phyloP scores from a whole-genome alignment of 2,113 vertebrate genomes.

The Neolamprologus hecqui region DNA sequence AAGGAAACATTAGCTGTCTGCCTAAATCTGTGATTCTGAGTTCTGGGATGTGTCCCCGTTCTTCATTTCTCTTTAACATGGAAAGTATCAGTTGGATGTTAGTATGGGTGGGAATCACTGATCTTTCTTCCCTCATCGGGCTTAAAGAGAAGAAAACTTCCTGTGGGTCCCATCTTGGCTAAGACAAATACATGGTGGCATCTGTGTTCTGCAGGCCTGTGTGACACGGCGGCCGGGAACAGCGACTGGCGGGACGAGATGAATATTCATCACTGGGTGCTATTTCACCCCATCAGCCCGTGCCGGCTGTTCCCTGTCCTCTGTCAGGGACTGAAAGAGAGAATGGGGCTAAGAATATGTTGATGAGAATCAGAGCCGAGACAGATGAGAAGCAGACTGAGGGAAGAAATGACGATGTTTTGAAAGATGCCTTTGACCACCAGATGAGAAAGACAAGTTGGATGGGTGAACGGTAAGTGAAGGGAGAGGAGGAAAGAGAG shows the following conservation, averaged over 20 bases:
- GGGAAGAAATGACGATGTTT: background rate
- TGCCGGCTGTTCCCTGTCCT: conserved; percentile 17
- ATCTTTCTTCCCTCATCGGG: background rate
- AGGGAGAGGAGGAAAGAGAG: background rate
- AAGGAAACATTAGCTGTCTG: background rate
- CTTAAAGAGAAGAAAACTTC: background rate
- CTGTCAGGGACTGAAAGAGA: background rate
- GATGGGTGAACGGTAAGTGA: background rate
- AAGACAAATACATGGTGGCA: conserved; percentile 33
- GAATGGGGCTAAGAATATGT: background rate
- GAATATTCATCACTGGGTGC: conserved; percentile 44
- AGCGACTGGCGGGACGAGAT: background rate
- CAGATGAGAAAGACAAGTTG: conserved; percentile 1
- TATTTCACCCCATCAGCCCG: conserved; percentile 6
- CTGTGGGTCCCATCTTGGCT: background rate
- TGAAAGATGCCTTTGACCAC: background rate
- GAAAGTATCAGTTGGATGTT: background rate
- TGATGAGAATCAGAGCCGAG: background rate
- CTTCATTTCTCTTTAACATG: background rate
- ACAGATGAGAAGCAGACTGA: background rate
- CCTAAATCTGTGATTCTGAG: background rate
- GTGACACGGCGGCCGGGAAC: background rate
- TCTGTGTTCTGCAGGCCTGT: conserved; percentile 15
- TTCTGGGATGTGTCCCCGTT: background rate
- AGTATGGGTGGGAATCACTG: background rate